A percentile compares a stretch with the other conserved stretches of the same genome.
phyloP scores from a whole-genome alignment of 2,888 invertebrate species.

The Plusia festucae region DNA sequence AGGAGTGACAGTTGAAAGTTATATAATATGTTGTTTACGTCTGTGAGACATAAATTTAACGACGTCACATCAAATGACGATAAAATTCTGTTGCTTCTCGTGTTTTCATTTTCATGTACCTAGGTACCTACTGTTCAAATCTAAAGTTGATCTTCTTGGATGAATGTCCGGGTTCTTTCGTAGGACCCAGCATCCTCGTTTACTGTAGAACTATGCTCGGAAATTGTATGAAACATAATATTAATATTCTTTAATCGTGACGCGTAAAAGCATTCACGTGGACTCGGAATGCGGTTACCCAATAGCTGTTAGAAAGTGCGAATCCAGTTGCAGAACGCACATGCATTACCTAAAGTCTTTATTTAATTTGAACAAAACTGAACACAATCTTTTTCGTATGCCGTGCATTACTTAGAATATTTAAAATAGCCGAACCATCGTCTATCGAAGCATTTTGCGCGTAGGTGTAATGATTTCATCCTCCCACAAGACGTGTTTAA shows the following conservation, averaged over 20 bases:
- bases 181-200: neutral
- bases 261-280: constrained; percentile 60
- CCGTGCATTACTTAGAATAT: constrained; percentile 20
- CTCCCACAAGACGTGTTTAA: constrained; percentile 60
- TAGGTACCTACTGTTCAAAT: neutral
- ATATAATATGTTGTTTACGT: neutral
- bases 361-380: constrained; percentile 32
- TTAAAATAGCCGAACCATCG: constrained; percentile 59
- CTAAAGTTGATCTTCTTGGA: neutral
- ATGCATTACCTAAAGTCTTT: constrained; percentile 73
- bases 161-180: neutral
- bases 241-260: constrained; percentile 19
- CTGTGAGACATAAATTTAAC: constrained; percentile 1
- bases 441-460: constrained; percentile 61
- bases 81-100: neutral
- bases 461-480: constrained; percentile 68
- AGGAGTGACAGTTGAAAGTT: constrained; percentile 6
- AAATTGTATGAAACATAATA: constrained; percentile 12
- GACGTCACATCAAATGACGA: neutral
- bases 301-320: constrained; percentile 81
- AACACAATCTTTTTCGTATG: constrained; percentile 17
- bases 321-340: constrained; percentile 76
- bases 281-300: constrained; percentile 75
- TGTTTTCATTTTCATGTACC: neutral
- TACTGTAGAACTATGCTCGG: no score